phyloP scores from a whole-genome alignment of 2,113 vertebrate genomes.

The Parus major region DNA sequence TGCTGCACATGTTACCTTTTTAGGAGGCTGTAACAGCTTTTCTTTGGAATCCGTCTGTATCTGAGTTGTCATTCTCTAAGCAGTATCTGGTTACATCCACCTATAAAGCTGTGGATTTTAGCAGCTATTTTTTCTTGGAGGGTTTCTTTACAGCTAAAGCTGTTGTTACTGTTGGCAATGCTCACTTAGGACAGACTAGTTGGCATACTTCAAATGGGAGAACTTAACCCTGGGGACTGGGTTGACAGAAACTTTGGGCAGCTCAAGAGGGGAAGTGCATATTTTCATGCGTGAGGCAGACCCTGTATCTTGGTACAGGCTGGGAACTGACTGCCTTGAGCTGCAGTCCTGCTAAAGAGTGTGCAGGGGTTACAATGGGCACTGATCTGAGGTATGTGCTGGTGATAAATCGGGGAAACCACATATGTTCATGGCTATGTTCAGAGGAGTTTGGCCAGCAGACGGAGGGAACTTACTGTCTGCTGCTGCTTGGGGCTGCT shows the following conservation, averaged over 20 bases:
- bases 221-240: not conserved
- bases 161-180: not conserved
- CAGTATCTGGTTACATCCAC: not conserved
- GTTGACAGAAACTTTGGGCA: not conserved
- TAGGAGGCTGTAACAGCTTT: not conserved
- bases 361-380: not conserved
- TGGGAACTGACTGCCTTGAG: not conserved
- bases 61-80: not conserved
- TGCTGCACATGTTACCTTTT: not conserved
- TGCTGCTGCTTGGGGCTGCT: not conserved
- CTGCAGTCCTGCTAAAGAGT: not conserved
- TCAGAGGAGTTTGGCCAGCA: not conserved
- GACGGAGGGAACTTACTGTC: not conserved
- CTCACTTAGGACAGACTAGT: not conserved
- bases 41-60: not conserved
- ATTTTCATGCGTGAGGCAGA: not conserved
- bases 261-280: not conserved
- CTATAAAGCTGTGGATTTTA: not conserved
- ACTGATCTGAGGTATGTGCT: not conserved
- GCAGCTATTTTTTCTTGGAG: not conserved
- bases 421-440: not conserved
- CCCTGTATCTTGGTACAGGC: rapidly evolving
- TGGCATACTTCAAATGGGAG: not conserved
- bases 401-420: not conserved
- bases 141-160: not conserved